A percentile compares a stretch with the other conserved stretches of the same genome.
phyloP scores from a whole-genome alignment of 2,113 vertebrate species.

The Melierax canorus region DNA sequence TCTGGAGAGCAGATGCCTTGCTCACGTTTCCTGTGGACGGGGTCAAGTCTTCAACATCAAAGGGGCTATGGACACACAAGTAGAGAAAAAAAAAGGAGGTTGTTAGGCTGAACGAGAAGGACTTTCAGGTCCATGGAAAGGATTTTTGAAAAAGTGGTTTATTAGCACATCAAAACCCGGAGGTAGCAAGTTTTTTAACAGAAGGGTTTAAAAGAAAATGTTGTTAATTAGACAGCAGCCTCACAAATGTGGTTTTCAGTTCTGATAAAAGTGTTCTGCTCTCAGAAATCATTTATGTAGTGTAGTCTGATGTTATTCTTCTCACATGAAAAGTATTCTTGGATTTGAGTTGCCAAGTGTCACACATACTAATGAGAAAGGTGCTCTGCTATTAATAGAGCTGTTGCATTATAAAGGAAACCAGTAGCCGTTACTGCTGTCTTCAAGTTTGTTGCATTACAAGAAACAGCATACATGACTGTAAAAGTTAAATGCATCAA shows the following conservation, averaged over 20 bases:
- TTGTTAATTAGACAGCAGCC: neutral
- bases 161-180: slow-evolving; percentile 36
- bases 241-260: neutral
- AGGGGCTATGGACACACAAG: slow-evolving; percentile 78
- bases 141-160: neutral
- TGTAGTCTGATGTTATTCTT: neutral
- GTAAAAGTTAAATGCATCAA: neutral
- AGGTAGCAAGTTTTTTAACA: neutral
- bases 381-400: neutral
- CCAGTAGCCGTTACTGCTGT: neutral
- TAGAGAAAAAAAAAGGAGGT: neutral
- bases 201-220: neutral
- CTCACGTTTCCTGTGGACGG: slow-evolving; percentile 86
- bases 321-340: neutral
- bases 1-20: slow-evolving; percentile 89
- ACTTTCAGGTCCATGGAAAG: neutral
- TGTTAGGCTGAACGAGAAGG: neutral
- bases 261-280: neutral
- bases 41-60: slow-evolving; percentile 93
- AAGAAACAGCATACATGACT: neutral
- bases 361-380: neutral
- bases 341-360: neutral
- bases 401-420: neutral
- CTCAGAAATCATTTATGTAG: neutral
- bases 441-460: neutral